A percentile compares a stretch with the other conserved stretches of the same genome.
These are phyloP conservation scores for Caradrina kadenii DNA, from an alignment of 2,888 invertebrate species.

Conservation along the genomic window DNA sequence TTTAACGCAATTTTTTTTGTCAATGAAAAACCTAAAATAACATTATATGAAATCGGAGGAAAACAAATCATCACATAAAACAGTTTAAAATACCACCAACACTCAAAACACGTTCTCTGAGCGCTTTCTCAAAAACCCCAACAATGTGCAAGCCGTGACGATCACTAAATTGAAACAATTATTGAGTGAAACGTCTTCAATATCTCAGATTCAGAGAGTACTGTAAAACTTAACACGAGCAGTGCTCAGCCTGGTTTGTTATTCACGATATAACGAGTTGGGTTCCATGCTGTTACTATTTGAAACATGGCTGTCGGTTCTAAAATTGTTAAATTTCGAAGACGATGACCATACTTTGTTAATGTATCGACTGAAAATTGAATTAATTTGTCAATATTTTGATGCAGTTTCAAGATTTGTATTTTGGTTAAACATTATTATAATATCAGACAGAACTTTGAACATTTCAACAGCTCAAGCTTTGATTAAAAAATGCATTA, in stretches of 20 bases:
- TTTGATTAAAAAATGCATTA: too few relatives aligned
- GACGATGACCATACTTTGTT: background rate
- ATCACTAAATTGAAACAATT: constrained; percentile 32
- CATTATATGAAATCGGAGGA: too few relatives aligned
- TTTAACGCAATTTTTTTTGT: too few relatives aligned
- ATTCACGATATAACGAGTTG: background rate
- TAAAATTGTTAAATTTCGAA: constrained; percentile 3
- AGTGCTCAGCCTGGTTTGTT: background rate
- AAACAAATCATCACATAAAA: too few relatives aligned
- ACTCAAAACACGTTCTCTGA: background rate
- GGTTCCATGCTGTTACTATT: constrained; percentile 2
- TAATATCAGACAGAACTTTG: background rate
- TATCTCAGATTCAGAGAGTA: background rate
- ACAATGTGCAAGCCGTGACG: background rate
- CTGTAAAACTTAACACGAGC: constrained; percentile 11
- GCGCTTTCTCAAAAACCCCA: background rate
- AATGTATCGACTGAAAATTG: background rate
- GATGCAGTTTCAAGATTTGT: background rate
- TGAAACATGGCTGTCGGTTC: constrained; percentile 2
- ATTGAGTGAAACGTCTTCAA: background rate
- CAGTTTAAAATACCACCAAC: background rate
- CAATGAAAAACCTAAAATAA: too few relatives aligned
- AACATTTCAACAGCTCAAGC: background rate
- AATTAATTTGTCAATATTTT: background rate
- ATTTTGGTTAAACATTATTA: background rate